These are phyloP conservation scores for Siphamia tubifer DNA, from an alignment of 2,113 vertebrate species.

Conservation along the genomic window DNA sequence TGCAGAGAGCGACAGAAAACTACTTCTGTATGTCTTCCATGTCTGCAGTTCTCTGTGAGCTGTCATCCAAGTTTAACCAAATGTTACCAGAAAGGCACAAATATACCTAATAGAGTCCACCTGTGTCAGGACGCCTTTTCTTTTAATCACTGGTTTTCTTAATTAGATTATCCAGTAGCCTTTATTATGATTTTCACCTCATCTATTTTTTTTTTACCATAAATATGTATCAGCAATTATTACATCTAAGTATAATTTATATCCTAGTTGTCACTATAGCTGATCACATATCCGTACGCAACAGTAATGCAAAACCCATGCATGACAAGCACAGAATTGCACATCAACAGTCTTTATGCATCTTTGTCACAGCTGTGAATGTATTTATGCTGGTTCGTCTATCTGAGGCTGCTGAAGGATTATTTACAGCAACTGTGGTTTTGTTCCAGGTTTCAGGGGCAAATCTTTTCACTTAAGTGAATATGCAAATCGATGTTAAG, in stretches of 20 bases:
- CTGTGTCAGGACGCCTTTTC: neutral
- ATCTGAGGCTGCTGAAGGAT: neutral
- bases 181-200: neutral
- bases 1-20: slow-evolving; percentile 30
- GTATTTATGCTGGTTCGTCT: slow-evolving; percentile 19
- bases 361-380: slow-evolving; percentile 59
- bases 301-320: slow-evolving; percentile 27
- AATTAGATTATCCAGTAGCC: slow-evolving; percentile 4
- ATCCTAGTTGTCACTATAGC: slow-evolving; percentile 14
- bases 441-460: slow-evolving; percentile 26
- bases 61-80: slow-evolving; percentile 44
- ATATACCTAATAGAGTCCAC: slow-evolving; percentile 5
- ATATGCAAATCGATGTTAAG: neutral
- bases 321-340: slow-evolving; percentile 53
- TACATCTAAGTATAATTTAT: slow-evolving; percentile 2
- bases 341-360: slow-evolving; percentile 29
- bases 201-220: slow-evolving; percentile 1
- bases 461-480: neutral
- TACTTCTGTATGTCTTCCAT: slow-evolving; percentile 53
- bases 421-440: slow-evolving; percentile 15
- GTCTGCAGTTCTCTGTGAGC: slow-evolving; percentile 24
- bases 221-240: neutral
- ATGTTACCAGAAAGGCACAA: slow-evolving; percentile 40
- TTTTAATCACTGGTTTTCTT: neutral
- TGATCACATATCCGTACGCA: slow-evolving; percentile 19